Evolutionary conservation across 2,797 vertebrate species (phyloP), one percentile per base, ranked within the genome.

Genomic region (Mus spretus): DNA sequence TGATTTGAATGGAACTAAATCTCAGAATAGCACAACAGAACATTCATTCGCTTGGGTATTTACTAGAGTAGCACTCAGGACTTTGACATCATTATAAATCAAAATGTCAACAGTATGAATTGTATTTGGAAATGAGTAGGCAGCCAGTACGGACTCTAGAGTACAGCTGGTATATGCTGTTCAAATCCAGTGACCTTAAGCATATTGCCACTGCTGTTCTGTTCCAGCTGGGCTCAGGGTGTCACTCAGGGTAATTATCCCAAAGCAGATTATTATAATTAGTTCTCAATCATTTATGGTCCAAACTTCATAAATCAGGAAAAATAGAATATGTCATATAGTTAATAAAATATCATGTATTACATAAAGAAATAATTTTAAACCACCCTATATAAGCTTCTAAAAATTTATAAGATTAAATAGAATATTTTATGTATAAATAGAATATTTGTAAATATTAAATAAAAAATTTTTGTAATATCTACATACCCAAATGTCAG

Each of bases 61-160:
- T 80, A 80, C 61, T 24, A 53, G 34, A 94, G 77, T 11, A 57
- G 47, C n/a, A 47, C 78, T 94, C 44, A 34, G 80, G 63, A 90
- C 37, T 61, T 67, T 14, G 12, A 92, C 78, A 91, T 14, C 78
- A 53, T 94, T 96, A 61, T 89, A 90, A 96, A 93, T 96, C 91
- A 91, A 96, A 97, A 96, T 97, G 90, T 97, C 90, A 74, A 15
- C 47, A n/a, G 34, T n/a, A 10, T 77, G 78, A 86, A 80, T 79
- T 92, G 10, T 78, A 7, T 89, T 93, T 84, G 31, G 63, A 89
- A 92, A 67, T 34, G 80, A 57, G 88, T 77, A 57, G 50, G 75
- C 59, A 93, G 90, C 28, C 81, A 28, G 40, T 34, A 24, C 17
- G 1, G 89, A 53, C 82, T 61, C 24, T 53, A 31, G 81, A 86